Base-by-base conservation (phyloP, 2,113 vertebrate species). In the Misgurnus anguillicaudatus region DNA sequence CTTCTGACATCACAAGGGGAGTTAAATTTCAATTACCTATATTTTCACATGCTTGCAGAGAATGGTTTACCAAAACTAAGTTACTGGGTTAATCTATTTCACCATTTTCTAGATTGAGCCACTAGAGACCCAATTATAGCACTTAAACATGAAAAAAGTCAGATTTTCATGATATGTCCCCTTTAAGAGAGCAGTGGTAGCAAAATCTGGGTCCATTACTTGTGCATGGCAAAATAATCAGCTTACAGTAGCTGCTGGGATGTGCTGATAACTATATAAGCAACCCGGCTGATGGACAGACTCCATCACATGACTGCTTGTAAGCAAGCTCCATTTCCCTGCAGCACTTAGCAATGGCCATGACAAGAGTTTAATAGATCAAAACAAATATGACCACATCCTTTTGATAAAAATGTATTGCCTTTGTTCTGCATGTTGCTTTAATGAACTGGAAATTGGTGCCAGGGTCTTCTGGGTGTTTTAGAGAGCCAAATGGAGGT, bases 291-390 rank as follows among this genome's bases (percentile, higher is more conserved):
- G 41, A 66, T 67, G 63, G 79, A 80, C 79, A 41, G 39, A 66
- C 63, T 57, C 86, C 67, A 68, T 83, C 84, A 79, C 66, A 72
- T 91, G 88, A 90, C 85, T 64, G 79, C 80, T 83, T 84, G 87
- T 86, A 88, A 89, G 79, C 61, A 39, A 61, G 78, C 75, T 87
- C 81, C 68, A 78, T 85, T 90, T 91, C 87, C 89, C 83, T 84
- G 88, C 84, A 88, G 87, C 86, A 89, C 90, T 91, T 87, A 83
- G 81, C 80, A 80, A 81, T 84, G 77, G 86, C 86, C 84, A 84
- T 82, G 85, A 88, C 82, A 84, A 81, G 19, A 31, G 48, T 75
- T 81, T 24, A 65, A 79, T 77, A 42, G 5, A 83, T 82, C 79
- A 79, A 77, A 86, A 83, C 76, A 80, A 62, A 72, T 68, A 77